Conservation (phyloP, 2,888 invertebrate species). For the Lamellibrachia satsuma region DNA sequence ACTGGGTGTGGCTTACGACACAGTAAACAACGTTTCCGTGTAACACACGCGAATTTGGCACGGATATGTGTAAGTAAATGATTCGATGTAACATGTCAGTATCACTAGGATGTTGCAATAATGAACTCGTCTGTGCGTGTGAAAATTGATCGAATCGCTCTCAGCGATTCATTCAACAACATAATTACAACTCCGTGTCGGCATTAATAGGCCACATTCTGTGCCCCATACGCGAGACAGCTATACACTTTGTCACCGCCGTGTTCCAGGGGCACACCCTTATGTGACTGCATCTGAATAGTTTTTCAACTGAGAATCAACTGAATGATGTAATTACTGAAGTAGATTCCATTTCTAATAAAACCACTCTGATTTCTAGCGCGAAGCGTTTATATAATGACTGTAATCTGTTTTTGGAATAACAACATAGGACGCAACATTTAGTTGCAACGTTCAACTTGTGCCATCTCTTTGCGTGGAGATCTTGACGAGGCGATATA, state of each 20-base stretch:
- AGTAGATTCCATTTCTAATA: too few species aligned
- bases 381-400: neutral
- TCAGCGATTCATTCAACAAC: neutral
- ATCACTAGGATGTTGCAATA: neutral
- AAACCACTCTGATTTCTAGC: too few species aligned
- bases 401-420: neutral
- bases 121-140: neutral
- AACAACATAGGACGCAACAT: neutral
- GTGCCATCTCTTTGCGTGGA: neutral
- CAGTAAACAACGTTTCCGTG: too few species aligned
- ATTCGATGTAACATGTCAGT: too few species aligned
- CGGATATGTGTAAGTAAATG: too few species aligned
- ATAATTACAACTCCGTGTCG: neutral
- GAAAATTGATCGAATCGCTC: neutral
- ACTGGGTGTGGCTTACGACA: too few species aligned
- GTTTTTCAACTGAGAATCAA: too few species aligned
- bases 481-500: neutral
- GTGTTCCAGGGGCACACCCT: too few species aligned
- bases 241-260: neutral
- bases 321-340: too few species aligned
- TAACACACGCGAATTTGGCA: too few species aligned
- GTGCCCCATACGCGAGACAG: neutral
- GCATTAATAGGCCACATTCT: neutral
- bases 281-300: too few species aligned
- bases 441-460: neutral